A percentile compares a stretch with the other conserved stretches of the same genome.
These are phyloP conservation scores for Drosophila demipolita DNA, from an alignment of 2,888 invertebrate genomes.

Conservation along the genomic window DNA sequence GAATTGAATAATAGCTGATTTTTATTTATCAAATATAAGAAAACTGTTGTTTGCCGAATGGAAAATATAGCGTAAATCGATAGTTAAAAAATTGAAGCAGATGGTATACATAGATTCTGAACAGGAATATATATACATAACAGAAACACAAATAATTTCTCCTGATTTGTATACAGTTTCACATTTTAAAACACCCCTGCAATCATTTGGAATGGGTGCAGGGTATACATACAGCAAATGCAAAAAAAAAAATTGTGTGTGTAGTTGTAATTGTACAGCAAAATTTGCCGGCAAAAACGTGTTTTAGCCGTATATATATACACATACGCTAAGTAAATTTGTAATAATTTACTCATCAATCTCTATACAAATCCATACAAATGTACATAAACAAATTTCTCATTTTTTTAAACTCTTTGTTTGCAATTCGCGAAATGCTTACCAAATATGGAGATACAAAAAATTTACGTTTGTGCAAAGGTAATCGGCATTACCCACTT, in stretches of 20 bases:
- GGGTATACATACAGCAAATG: constrained; percentile 11
- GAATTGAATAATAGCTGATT: background rate
- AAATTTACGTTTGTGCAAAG: background rate
- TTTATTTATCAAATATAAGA: background rate
- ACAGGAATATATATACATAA: background rate
- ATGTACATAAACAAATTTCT: constrained; percentile 7
- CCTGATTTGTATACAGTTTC: background rate
- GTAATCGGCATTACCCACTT: constrained; percentile 8
- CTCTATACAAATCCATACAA: background rate
- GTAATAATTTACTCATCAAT: constrained; percentile 9
- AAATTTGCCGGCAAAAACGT: constrained; percentile 21
- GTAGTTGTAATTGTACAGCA: constrained; percentile 17
- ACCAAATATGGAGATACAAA: constrained; percentile 14
- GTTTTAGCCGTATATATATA: constrained; percentile 3
- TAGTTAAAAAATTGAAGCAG: background rate
- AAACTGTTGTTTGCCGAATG: background rate
- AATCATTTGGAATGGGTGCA: background rate
- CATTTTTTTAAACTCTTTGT: background rate
- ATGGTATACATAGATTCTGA: background rate
- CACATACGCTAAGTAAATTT: constrained; percentile 6
- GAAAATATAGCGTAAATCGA: background rate
- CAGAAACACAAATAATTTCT: background rate
- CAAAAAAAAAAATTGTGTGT: constrained; percentile 5
- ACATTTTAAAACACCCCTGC: background rate
- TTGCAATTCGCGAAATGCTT: constrained; percentile 6